Conservation (phyloP, 2,797 vertebrate genomes). For the Peromyscus melanophrys region DNA sequence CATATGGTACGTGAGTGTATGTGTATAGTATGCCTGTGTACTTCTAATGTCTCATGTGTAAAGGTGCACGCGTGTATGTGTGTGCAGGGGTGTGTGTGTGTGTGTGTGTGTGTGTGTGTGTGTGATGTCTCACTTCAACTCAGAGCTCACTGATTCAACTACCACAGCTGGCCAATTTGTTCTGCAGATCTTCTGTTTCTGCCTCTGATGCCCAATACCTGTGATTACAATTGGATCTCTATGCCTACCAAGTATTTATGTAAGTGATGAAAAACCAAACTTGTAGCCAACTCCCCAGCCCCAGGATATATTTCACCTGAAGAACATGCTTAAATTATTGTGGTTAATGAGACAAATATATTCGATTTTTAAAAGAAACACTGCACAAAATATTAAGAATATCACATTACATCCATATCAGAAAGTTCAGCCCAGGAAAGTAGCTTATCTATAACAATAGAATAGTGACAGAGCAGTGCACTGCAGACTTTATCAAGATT, state of each 20-base stretch:
- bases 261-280: neutral
- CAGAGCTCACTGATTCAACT: neutral
- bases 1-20: neutral
- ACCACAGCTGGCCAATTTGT: neutral
- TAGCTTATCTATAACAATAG: neutral
- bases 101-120: neutral
- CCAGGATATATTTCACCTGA: neutral
- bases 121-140: neutral
- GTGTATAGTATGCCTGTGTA: neutral
- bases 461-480: neutral
- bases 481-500: neutral
- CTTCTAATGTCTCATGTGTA: neutral
- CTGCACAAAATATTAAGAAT: neutral
- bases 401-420: neutral
- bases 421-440: neutral
- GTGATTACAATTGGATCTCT: too few species aligned
- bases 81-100: neutral
- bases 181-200: neutral
- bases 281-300: neutral
- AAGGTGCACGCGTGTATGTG: neutral
- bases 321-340: neutral
- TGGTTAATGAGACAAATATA: neutral
- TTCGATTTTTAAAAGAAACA: neutral
- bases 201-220: too few species aligned
- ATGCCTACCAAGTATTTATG: neutral